phyloP scores from a whole-genome alignment of 2,888 invertebrate species.

The Torymus auratus region DNA sequence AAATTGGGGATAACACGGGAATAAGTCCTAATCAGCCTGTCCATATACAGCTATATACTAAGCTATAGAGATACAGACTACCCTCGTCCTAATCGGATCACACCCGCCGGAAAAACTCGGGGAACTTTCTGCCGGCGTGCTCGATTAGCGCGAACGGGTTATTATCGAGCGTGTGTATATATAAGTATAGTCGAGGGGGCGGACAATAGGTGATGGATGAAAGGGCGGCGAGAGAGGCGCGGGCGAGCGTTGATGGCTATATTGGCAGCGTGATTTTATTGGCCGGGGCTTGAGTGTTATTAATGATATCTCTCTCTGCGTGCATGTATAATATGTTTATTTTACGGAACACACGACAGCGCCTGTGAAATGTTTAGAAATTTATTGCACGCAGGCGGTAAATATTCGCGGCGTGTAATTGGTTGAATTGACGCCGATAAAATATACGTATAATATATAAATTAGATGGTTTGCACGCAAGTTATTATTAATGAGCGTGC shows the following conservation, averaged over 20 bases:
- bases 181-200: no score
- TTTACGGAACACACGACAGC: neutral
- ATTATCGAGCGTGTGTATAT: neutral
- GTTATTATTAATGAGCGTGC: no score
- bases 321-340: conserved; percentile 23
- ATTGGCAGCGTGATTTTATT: neutral
- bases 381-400: no score
- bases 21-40: conserved; percentile 38
- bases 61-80: neutral
- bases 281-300: neutral
- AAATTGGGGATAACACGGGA: conserved; percentile 46
- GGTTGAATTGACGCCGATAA: no score
- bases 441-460: no score
- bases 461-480: no score
- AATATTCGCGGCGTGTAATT: no score
- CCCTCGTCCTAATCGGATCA: conserved; percentile 41
- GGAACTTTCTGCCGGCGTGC: conserved; percentile 2
- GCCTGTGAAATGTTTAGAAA: no score
- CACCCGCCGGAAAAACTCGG: conserved; percentile 21
- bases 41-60: neutral
- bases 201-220: no score
- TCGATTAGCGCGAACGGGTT: conserved; percentile 20
- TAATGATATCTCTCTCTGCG: no score
- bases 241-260: no score
- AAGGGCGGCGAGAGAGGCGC: no score